A percentile compares a stretch with the other conserved stretches of the same genome.
Evolutionary conservation across 2,113 vertebrate species (phyloP).

Genomic region (Oceanites oceanicus): DNA sequence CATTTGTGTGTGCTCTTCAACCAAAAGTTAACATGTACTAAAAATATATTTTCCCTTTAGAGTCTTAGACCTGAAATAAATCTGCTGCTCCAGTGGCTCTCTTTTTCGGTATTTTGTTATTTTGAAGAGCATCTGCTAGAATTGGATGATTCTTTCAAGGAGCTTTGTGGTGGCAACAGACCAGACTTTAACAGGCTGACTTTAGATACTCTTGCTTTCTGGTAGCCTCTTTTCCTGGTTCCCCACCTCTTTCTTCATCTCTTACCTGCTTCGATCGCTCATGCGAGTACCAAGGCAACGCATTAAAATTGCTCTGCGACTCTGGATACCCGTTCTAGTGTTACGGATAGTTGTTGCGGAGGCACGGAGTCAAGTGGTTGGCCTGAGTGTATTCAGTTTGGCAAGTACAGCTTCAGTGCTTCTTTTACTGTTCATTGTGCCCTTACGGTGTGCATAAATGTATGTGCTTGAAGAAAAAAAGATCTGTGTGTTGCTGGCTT

Average conservation of each 20-base stretch:
- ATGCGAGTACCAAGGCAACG: constrained; percentile 90
- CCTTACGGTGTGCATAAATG: not conserved
- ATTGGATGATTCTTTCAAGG: constrained; percentile 19
- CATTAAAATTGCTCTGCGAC: constrained; percentile 90
- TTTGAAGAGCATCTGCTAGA: constrained; percentile 56
- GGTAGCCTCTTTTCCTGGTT: constrained; percentile 61
- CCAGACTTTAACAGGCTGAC: constrained; percentile 46
- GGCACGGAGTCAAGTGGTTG: constrained; percentile 72
- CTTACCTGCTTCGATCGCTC: constrained; percentile 67
- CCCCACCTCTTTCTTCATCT: constrained; percentile 53
- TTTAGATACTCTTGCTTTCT: constrained; percentile 52
- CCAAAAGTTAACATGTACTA: constrained; percentile 56
- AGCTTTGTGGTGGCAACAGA: constrained; percentile 44
- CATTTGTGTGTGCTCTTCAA: constrained; percentile 43
- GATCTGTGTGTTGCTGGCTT: constrained; percentile 24
- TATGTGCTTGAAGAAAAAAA: not conserved
- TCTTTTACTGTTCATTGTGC: constrained; percentile 24
- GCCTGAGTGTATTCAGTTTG: constrained; percentile 72
- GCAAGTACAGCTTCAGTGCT: constrained; percentile 81
- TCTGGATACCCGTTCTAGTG: constrained; percentile 94
- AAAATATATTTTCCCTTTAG: constrained; percentile 74
- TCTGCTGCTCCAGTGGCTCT: constrained; percentile 1
- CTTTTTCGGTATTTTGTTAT: constrained; percentile 28
- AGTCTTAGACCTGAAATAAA: constrained; percentile 58
- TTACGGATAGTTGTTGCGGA: constrained; percentile 92